Percentiles rank a stretch among this genome's conserved stretches.
Evolutionary conservation across 2,797 vertebrate genomes (phyloP).

Genomic region (Sebastes cheni): DNA sequence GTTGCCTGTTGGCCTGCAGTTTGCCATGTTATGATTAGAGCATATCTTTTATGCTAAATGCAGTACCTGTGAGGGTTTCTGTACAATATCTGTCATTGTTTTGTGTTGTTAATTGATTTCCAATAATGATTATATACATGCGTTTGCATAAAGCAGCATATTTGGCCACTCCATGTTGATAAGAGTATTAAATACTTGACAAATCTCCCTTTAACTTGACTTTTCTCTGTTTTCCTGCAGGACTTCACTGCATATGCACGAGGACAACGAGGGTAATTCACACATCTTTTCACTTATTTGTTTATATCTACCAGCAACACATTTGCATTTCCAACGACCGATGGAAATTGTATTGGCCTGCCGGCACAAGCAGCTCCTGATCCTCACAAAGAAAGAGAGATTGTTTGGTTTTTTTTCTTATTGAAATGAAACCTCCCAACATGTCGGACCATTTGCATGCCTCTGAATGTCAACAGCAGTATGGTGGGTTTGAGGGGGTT

Average conservation of each 20-base stretch:
- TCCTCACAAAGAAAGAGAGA: constrained; percentile 71
- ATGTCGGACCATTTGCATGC: constrained; percentile 71
- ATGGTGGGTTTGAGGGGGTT: constrained; percentile 10
- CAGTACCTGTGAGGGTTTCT: too few relatives aligned
- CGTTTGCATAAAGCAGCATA: too few relatives aligned
- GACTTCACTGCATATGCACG: not conserved
- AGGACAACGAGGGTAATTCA: not conserved
- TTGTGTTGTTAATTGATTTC: too few relatives aligned
- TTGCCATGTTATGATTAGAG: too few relatives aligned
- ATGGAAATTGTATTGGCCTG: constrained; percentile 61
- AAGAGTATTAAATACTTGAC: too few relatives aligned
- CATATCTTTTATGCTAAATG: too few relatives aligned
- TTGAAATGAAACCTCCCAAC: constrained; percentile 80
- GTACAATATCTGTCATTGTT: too few relatives aligned
- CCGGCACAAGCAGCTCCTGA: constrained; percentile 37
- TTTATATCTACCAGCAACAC: constrained; percentile 25
- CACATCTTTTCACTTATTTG: constrained; percentile 45
- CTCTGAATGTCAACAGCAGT: constrained; percentile 69
- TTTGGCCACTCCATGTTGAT: too few relatives aligned
- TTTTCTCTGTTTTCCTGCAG: rapidly evolving
- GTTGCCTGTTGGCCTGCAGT: too few relatives aligned
- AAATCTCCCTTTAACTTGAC: too few relatives aligned
- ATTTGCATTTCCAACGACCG: constrained; percentile 65
- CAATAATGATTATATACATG: too few relatives aligned
- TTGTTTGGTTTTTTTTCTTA: constrained; percentile 62